Evolutionary conservation across 2,888 invertebrate species (phyloP).

Genomic region (Chydorus sphaericus): DNA sequence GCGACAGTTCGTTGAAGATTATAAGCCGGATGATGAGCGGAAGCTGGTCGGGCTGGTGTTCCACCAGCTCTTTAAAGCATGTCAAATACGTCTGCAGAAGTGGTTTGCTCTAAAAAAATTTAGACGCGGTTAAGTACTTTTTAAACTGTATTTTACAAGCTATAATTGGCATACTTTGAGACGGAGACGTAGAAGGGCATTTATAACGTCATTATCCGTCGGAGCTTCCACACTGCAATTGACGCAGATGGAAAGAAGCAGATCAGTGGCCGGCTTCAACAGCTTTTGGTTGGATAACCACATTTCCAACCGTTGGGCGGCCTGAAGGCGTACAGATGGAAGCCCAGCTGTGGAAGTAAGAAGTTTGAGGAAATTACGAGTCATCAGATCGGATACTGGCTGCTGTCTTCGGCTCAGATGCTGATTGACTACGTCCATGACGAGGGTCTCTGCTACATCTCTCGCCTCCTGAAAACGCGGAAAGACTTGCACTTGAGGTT

Average conservation of each 20-base stretch:
- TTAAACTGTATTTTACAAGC: not conserved
- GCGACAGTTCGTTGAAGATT: conserved; percentile 84
- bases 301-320: conserved; percentile 67
- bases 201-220: conserved; percentile 60
- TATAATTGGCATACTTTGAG: conserved; percentile 40
- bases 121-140: not conserved
- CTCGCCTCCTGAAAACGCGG: conserved; percentile 41
- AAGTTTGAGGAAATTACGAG: conserved; percentile 72
- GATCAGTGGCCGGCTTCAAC: conserved; percentile 78
- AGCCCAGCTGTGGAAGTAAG: conserved; percentile 74
- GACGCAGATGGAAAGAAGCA: conserved; percentile 75
- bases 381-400: conserved; percentile 58
- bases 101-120: conserved; percentile 52
- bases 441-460: conserved; percentile 60
- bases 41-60: conserved; percentile 66
- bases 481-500: not conserved
- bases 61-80: conserved; percentile 73
- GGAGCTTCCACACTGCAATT: conserved; percentile 61
- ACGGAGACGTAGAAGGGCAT: conserved; percentile 72
- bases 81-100: conserved; percentile 75
- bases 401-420: conserved; percentile 71
- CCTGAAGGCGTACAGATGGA: conserved; percentile 61
- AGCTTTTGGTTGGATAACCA: conserved; percentile 95
- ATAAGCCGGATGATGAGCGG: conserved; percentile 75
- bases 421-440: conserved; percentile 74